These are phyloP conservation scores for Sarotherodon lohbergeri DNA, from an alignment of 2,113 vertebrate genomes.

Conservation along the genomic window DNA sequence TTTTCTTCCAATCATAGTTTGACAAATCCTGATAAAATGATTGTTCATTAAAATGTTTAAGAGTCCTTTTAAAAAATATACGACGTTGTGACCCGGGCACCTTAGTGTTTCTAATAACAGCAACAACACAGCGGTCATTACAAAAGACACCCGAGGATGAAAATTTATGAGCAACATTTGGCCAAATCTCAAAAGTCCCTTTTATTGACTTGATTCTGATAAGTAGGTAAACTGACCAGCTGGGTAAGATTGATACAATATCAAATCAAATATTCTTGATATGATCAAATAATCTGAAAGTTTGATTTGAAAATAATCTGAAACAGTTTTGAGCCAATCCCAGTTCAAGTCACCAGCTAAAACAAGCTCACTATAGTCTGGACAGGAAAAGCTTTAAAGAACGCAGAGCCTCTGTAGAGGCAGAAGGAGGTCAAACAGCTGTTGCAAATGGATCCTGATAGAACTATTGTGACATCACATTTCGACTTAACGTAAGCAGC, in stretches of 20 bases:
- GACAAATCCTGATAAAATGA: not conserved
- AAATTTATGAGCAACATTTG: not conserved
- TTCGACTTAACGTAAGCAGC: not conserved
- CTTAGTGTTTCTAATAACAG: not conserved
- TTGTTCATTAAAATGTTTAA: not conserved
- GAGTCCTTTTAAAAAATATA: not conserved
- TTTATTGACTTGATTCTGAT: not conserved
- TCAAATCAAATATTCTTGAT: too few relatives aligned
- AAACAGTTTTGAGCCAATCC: not conserved
- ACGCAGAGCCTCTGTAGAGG: not conserved
- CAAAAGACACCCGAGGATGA: not conserved
- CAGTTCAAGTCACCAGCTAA: not conserved
- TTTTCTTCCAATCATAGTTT: not conserved
- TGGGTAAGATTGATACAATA: not conserved
- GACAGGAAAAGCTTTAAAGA: not conserved
- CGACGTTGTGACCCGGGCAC: not conserved
- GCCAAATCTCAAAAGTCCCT: too few relatives aligned
- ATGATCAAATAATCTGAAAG: not conserved
- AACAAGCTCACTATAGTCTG: not conserved
- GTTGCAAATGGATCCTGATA: not conserved
- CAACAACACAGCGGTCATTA: not conserved
- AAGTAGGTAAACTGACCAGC: not conserved
- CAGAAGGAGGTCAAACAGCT: not conserved
- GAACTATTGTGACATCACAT: not conserved
- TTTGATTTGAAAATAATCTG: not conserved